Evolutionary conservation across 2,113 vertebrate species (phyloP).

Genomic region (Ornithorhynchus anatinus): DNA sequence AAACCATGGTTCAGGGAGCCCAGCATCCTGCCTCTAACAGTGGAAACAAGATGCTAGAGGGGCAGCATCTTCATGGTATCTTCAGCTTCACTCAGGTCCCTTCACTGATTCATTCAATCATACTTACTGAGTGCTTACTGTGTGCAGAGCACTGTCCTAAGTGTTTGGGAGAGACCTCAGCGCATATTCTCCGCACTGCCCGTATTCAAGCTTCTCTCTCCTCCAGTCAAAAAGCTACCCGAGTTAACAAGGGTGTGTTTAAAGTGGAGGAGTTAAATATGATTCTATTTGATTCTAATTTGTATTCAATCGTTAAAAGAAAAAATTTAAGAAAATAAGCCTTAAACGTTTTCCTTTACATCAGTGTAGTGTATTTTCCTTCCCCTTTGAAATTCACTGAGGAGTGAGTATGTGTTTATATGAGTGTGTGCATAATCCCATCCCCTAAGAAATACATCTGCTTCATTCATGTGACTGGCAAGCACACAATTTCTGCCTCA

Average conservation of each 20-base stretch:
- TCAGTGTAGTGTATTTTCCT: not conserved
- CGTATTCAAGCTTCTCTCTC: too few species aligned
- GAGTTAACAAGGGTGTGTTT: constrained; percentile 24
- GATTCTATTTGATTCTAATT: constrained; percentile 25
- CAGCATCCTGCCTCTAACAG: too few species aligned
- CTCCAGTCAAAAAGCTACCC: not conserved
- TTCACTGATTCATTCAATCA: too few species aligned
- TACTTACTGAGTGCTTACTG: too few species aligned
- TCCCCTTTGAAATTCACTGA: not conserved
- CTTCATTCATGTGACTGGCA: constrained; percentile 43
- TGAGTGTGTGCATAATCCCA: too few species aligned
- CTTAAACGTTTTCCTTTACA: not conserved
- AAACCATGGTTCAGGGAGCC: too few species aligned
- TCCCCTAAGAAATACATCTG: constrained; percentile 31
- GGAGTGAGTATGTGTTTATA: not conserved
- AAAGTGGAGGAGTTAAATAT: constrained; percentile 13
- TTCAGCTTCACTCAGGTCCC: too few species aligned
- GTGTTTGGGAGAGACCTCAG: too few species aligned
- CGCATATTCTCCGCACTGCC: too few species aligned
- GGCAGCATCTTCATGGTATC: too few species aligned
- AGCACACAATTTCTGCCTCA: constrained; percentile 33
- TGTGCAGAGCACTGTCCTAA: too few species aligned
- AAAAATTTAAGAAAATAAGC: constrained; percentile 13
- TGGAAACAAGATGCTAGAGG: too few species aligned
- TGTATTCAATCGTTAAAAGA: constrained; percentile 4